Base-by-base conservation (phyloP, 2,888 invertebrate genomes). In the Polydesmus complanatus region DNA sequence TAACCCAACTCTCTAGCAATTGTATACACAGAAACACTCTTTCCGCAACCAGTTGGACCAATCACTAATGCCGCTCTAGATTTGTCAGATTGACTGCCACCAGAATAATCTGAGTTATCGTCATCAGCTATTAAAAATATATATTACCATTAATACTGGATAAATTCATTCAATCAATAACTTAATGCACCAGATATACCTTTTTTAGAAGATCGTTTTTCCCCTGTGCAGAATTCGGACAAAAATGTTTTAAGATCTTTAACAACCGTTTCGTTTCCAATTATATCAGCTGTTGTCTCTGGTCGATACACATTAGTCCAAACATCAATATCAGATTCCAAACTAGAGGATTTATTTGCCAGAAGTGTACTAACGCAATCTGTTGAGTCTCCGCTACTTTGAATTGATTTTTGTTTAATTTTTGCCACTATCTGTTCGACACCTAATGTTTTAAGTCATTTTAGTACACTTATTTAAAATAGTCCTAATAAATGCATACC, bases 281-380 rank as follows among this genome's bases (percentile, higher is more conserved):
- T 26, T 14, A 55, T 37, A n/a, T 55, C 55, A 21, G 27, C 22
- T 5, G 27, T 22, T 11, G 55, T 5, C 2, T 55, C 55, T 0
- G 55, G 55, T 37, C 27, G 55, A 14, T 55, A 19, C 2, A 55
- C 27, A 14, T 27, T 55, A 3, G 55, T 55, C 55, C 55, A 55
- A n/a, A 55, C 3, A 55, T 55, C 55, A 18, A 27, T 19, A 37
- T 37, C 14, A 5, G 5, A 14, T 37, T 37, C 37, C 14, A 37
- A 37, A 37, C 37, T 37, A 37, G 8, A 37, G 14, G 8, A 8
- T 14, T 37, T 37, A n/a, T n/a, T n/a, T n/a, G n/a, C n/a, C n/a
- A n/a, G n/a, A n/a, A n/a, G n/a, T 5, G 14, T 8, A 37, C 14
- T 37, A 8, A 14, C 14, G 14, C 37, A 37, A 8, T 37, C 37